Evolutionary conservation across 1,140 invertebrate genomes (phyloP).

Genomic region (Halesus radiatus): DNA sequence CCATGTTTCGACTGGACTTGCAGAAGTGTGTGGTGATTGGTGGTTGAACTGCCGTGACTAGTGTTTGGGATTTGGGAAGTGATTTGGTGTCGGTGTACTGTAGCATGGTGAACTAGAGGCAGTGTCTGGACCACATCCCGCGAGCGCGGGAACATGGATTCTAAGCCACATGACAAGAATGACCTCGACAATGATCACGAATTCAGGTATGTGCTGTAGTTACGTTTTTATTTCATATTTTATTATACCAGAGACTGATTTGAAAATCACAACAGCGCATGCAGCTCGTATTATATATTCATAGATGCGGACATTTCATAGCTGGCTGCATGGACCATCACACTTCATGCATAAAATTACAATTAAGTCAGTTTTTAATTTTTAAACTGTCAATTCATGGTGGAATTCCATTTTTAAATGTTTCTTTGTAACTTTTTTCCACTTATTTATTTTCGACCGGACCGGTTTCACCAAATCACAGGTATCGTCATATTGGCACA

Average conservation of each 20-base stretch:
- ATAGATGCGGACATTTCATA: too few species aligned
- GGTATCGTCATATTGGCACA: too few species aligned
- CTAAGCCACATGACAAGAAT: slow-evolving; percentile 50
- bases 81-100: not conserved
- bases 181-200: slow-evolving; percentile 50
- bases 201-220: slow-evolving; percentile 47
- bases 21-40: not conserved
- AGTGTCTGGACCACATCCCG: slow-evolving; percentile 16
- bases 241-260: not conserved
- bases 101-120: slow-evolving; percentile 31
- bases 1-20: not conserved
- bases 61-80: not conserved
- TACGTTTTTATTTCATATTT: not conserved
- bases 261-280: too few species aligned
- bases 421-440: too few species aligned
- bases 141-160: slow-evolving; percentile 52
- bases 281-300: too few species aligned
- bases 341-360: too few species aligned
- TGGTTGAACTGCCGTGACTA: not conserved
- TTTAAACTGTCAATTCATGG: too few species aligned
- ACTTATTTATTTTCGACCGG: too few species aligned
- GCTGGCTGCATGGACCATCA: too few species aligned
- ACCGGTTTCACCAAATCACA: too few species aligned
- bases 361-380: too few species aligned
- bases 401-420: too few species aligned